Conservation (phyloP, 2,888 invertebrate species). For the Paralinhomoeus sp. region DNA sequence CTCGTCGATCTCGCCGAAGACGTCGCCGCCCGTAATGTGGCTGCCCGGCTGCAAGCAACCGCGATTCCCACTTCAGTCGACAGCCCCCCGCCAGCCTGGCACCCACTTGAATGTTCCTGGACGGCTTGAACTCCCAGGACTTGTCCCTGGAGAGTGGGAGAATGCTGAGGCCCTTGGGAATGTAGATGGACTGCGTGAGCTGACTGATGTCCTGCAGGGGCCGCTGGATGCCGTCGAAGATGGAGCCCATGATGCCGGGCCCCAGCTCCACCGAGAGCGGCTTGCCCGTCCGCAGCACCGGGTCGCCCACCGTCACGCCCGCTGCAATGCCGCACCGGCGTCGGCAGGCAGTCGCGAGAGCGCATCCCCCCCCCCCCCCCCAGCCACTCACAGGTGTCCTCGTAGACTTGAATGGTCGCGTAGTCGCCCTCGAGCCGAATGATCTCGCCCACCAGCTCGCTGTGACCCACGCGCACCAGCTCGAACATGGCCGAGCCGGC, state of each 20-base stretch:
- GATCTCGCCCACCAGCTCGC: conserved; percentile 94
- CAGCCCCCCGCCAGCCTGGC: background rate
- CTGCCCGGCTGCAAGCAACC: conserved; percentile 48
- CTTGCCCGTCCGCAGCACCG: conserved; percentile 90
- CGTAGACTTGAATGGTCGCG: conserved; percentile 89
- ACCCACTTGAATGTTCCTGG: conserved; percentile 8
- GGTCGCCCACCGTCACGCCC: conserved; percentile 97
- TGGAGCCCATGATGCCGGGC: conserved; percentile 93
- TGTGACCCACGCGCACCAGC: conserved; percentile 90
- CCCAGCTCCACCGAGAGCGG: conserved; percentile 95
- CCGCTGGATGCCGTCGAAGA: conserved; percentile 99
- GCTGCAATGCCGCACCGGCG: conserved; percentile 33
- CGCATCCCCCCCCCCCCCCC: too few relatives aligned
- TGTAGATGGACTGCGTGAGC: conserved; percentile 84
- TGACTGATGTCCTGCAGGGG: conserved; percentile 83
- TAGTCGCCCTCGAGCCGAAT: conserved; percentile 97
- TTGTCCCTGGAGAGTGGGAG: conserved; percentile 58
- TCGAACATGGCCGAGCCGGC: conserved; percentile 99
- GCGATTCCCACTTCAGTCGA: too few relatives aligned
- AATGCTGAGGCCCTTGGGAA: conserved; percentile 91
- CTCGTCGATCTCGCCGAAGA: conserved; percentile 84
- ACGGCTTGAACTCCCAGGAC: conserved; percentile 76
- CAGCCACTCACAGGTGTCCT: conserved; percentile 35
- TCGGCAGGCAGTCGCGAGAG: too few relatives aligned
- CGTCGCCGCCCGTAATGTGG: conserved; percentile 92